These are phyloP conservation scores for Neolamprologus devosi DNA, from an alignment of 2,113 vertebrate genomes.

Conservation along the genomic window DNA sequence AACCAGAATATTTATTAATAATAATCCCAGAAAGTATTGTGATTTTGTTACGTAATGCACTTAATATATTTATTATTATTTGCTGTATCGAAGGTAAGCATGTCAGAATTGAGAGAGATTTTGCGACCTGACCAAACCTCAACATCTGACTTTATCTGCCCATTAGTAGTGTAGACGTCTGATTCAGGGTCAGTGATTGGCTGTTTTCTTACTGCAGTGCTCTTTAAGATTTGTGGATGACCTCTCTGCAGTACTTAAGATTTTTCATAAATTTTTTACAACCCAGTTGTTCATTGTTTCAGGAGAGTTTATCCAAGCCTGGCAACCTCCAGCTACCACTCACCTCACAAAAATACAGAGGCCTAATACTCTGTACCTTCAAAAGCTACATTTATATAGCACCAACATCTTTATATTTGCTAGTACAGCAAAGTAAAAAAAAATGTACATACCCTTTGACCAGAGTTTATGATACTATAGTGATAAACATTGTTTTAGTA, in stretches of 20 bases:
- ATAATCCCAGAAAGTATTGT: neutral
- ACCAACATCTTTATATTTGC: neutral
- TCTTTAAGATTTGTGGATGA: neutral
- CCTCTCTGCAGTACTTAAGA: neutral
- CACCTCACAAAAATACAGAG: neutral
- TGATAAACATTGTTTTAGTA: neutral
- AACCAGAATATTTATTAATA: neutral
- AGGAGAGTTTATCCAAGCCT: neutral
- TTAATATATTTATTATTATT: neutral
- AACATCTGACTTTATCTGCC: neutral
- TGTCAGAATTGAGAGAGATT: neutral
- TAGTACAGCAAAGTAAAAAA: neutral
- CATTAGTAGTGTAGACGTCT: neutral
- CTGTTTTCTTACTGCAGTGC: neutral
- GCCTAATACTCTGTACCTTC: accelerated
- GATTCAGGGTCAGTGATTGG: neutral
- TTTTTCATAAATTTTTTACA: neutral
- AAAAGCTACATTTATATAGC: neutral
- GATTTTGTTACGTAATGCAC: neutral
- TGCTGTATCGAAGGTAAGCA: accelerated
- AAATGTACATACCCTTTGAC: neutral
- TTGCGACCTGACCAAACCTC: neutral
- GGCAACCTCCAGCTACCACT: neutral
- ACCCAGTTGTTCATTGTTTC: neutral
- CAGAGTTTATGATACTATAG: neutral